phyloP scores from a whole-genome alignment of 2,113 vertebrate species.

The Perca fluviatilis region DNA sequence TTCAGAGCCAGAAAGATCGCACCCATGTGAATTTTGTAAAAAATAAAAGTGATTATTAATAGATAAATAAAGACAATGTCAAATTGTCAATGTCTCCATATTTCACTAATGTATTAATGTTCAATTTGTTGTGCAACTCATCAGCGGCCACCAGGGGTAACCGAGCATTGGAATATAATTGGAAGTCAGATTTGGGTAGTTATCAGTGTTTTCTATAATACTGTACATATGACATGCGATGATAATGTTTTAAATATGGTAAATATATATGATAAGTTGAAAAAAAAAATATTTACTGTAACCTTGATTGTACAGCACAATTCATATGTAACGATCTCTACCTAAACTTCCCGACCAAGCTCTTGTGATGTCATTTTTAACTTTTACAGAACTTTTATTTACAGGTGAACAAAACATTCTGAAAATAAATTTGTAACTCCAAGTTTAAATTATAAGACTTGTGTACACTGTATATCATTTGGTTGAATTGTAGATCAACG shows the following conservation, averaged over 20 bases:
- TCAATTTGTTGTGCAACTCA: conserved; percentile 9
- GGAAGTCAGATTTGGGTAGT: background rate
- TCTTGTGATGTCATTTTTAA: background rate
- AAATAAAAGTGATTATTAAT: conserved; percentile 69
- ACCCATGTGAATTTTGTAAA: conserved; percentile 77
- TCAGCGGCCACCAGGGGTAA: background rate
- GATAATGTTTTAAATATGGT: background rate
- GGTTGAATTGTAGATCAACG: background rate
- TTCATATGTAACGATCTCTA: background rate
- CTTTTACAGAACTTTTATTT: background rate
- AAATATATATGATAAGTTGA: background rate
- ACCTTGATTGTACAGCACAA: background rate
- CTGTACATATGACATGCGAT: background rate
- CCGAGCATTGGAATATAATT: background rate
- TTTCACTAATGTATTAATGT: conserved; percentile 7
- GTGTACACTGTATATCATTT: background rate
- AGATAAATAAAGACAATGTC: conserved; percentile 69
- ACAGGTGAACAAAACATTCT: background rate
- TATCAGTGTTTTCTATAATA: background rate
- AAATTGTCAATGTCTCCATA: conserved; percentile 28
- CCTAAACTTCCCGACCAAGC: background rate
- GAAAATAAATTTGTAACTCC: background rate
- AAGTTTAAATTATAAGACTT: background rate
- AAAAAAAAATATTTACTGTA: conserved; percentile 13
- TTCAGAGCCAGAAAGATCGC: conserved; percentile 13